Percentiles rank a stretch among this genome's conserved stretches.
Evolutionary conservation across 2,888 invertebrate species (phyloP).

Genomic region (Prosapia bicincta): DNA sequence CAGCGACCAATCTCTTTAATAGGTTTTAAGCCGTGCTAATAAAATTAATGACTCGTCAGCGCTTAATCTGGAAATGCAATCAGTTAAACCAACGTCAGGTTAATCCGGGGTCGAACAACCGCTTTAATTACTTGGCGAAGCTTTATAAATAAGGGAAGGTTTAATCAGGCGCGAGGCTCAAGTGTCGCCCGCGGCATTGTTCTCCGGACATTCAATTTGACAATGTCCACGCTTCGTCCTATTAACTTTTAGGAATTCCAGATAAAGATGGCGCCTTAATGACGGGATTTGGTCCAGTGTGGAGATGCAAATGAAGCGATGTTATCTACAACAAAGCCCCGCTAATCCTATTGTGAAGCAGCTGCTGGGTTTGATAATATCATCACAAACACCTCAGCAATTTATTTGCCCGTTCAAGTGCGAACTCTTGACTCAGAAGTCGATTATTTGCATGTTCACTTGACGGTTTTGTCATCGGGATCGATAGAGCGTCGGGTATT

Average conservation of each 20-base stretch:
- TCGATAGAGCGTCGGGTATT: neutral
- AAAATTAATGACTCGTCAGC: neutral
- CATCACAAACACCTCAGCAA: neutral
- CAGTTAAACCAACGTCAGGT: neutral
- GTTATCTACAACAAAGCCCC: neutral
- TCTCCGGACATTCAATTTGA: neutral
- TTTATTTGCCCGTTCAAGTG: neutral
- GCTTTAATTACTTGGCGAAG: neutral
- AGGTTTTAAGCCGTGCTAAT: neutral
- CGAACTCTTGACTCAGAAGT: neutral
- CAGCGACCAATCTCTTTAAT: neutral
- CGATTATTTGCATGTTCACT: neutral
- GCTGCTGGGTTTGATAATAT: neutral
- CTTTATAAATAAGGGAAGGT: neutral
- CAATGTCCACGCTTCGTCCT: neutral
- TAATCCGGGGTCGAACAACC: neutral
- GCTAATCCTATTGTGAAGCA: neutral
- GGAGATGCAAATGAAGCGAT: neutral
- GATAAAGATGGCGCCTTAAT: neutral
- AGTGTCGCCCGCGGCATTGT: neutral
- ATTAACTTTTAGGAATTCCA: constrained; percentile 2
- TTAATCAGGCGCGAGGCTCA: neutral
- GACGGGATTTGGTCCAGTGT: neutral
- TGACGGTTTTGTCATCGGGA: neutral
- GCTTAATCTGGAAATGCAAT: neutral